Evolutionary conservation across 2,888 invertebrate genomes (phyloP).

Genomic region (Chouioia cunea): DNA sequence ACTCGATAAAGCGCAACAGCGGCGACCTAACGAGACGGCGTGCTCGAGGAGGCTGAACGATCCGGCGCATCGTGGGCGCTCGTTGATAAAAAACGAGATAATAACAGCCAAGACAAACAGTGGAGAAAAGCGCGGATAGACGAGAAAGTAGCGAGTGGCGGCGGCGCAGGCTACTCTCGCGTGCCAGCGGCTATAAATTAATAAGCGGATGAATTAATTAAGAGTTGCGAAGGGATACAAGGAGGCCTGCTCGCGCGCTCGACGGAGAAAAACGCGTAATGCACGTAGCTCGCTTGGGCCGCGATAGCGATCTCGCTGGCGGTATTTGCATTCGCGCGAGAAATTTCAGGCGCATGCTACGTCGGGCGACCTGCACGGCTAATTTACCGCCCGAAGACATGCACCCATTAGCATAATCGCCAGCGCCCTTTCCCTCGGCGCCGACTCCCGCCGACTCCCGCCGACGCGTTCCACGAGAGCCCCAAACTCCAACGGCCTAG

Average conservation of each 20-base stretch:
- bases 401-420: slow-evolving; percentile 48
- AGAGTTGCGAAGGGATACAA: too few species aligned
- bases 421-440: not conserved
- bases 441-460: not conserved
- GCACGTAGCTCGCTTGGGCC: not conserved
- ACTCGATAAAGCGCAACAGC: not conserved
- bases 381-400: slow-evolving; percentile 46
- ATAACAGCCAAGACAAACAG: slow-evolving; percentile 24
- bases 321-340: slow-evolving; percentile 33
- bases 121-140: slow-evolving; percentile 15
- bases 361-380: slow-evolving; percentile 29
- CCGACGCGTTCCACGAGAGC: not conserved
- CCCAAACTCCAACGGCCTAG: not conserved
- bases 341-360: not conserved
- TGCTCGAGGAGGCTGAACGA: not conserved
- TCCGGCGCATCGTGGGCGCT: not conserved
- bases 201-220: slow-evolving; percentile 46
- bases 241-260: too few species aligned
- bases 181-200: slow-evolving; percentile 36
- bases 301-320: not conserved
- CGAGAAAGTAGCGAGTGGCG: not conserved
- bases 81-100: not conserved
- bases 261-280: too few species aligned
- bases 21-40: not conserved
- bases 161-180: slow-evolving; percentile 18